Evolutionary conservation across 2,113 vertebrate species (phyloP).

Genomic region (Cranoglanis bouderius): DNA sequence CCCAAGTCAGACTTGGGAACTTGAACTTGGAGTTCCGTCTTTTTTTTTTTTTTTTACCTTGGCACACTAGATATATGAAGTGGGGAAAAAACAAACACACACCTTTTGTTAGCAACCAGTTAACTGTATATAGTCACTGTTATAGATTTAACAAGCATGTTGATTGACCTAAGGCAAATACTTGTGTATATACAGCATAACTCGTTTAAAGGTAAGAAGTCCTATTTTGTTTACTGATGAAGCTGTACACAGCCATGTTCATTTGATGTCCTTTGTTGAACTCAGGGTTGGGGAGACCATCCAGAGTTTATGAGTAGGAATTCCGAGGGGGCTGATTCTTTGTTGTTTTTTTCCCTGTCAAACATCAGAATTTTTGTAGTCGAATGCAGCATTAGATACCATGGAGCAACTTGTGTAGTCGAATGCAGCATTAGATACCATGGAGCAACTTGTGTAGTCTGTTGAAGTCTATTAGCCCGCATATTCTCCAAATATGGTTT

Average conservation of each 20-base stretch:
- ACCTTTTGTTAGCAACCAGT: not conserved
- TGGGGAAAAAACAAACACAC: not conserved
- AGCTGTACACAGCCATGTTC: not conserved
- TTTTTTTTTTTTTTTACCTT: not conserved
- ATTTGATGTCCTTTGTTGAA: not conserved
- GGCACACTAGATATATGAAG: not conserved
- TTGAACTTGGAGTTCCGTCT: not conserved
- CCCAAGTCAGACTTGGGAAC: not conserved
- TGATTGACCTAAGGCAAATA: not conserved
- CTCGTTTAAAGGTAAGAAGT: not conserved
- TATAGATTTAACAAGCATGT: not conserved
- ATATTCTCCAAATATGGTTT: not conserved
- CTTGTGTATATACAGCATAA: not conserved
- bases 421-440: not conserved
- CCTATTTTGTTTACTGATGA: not conserved
- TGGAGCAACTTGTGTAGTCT: not conserved
- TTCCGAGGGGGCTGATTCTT: not conserved
- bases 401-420: not conserved
- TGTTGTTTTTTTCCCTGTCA: not conserved
- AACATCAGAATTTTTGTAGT: not conserved
- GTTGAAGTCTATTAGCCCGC: not conserved
- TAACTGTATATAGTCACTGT: not conserved
- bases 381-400: not conserved
- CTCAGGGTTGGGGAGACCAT: not conserved
- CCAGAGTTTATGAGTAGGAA: not conserved